Conservation (phyloP, 2,113 vertebrate species). For the Mustelus asterias region DNA sequence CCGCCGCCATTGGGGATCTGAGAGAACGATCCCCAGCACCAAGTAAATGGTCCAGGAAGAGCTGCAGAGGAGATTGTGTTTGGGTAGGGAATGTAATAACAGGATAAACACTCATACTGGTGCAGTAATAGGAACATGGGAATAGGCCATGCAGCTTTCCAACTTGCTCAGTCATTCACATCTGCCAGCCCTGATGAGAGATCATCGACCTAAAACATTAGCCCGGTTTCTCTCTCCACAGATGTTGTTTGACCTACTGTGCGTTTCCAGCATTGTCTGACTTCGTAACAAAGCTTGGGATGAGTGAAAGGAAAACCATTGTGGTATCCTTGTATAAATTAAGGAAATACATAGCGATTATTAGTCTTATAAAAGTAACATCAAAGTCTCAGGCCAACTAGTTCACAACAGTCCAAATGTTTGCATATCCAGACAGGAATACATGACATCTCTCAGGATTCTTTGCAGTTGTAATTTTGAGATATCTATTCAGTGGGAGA, state of each 20-base stretch:
- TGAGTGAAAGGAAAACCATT: not conserved
- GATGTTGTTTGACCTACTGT: not conserved
- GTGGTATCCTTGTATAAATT: not conserved
- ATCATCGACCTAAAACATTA: not conserved
- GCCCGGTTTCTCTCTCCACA: not conserved
- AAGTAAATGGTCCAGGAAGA: not conserved
- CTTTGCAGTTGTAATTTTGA: not conserved
- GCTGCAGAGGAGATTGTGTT: not conserved
- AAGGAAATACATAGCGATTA: not conserved
- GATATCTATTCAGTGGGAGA: slow-evolving; percentile 10
- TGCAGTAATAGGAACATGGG: not conserved
- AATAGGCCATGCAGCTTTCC: not conserved
- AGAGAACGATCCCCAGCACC: not conserved
- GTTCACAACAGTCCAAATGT: not conserved
- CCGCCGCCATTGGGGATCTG: not conserved
- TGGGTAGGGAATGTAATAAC: not conserved
- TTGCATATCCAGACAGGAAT: not conserved
- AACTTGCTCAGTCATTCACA: not conserved
- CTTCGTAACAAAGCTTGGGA: not conserved
- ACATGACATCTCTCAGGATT: not conserved
- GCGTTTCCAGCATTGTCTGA: not conserved
- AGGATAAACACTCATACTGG: not conserved
- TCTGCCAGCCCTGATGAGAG: not conserved
- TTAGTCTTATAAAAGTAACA: not conserved
- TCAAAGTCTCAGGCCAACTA: not conserved